phyloP scores from a whole-genome alignment of 53 echinoderm and acorn worm genomes.

The Paracentrotus lividus region DNA sequence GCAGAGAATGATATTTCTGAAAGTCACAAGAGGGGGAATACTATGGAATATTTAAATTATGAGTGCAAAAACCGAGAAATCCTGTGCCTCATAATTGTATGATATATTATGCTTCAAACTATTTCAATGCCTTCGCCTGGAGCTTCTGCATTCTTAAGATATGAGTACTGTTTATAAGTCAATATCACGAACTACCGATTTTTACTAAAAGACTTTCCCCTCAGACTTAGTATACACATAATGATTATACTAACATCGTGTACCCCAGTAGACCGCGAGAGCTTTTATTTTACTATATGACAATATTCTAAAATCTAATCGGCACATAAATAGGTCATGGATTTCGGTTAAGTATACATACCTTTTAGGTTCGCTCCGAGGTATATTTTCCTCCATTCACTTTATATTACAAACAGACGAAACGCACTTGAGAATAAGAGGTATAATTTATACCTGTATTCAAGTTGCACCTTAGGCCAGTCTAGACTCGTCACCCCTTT shows the following conservation, averaged over 20 bases:
- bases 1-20: too few relatives aligned
- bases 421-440: background rate
- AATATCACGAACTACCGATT: background rate
- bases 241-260: background rate
- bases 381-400: too few relatives aligned
- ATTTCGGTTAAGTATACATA: constrained; percentile 18
- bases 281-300: too few relatives aligned
- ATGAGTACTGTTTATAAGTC: background rate
- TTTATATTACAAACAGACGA: background rate
- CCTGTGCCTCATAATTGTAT: too few relatives aligned
- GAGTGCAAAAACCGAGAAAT: too few relatives aligned
- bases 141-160: background rate
- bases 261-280: background rate
- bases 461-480: background rate
- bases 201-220: background rate
- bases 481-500: background rate
- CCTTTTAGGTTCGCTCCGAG: background rate
- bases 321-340: background rate
- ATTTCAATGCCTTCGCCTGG: background rate
- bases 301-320: background rate
- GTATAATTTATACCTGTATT: background rate
- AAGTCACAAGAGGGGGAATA: too few relatives aligned
- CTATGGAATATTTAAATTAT: too few relatives aligned
- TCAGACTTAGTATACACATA: background rate
- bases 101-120: too few relatives aligned